These are phyloP conservation scores for Microcebus tavaratra DNA, from an alignment of 2,113 vertebrate genomes.

Conservation along the genomic window DNA sequence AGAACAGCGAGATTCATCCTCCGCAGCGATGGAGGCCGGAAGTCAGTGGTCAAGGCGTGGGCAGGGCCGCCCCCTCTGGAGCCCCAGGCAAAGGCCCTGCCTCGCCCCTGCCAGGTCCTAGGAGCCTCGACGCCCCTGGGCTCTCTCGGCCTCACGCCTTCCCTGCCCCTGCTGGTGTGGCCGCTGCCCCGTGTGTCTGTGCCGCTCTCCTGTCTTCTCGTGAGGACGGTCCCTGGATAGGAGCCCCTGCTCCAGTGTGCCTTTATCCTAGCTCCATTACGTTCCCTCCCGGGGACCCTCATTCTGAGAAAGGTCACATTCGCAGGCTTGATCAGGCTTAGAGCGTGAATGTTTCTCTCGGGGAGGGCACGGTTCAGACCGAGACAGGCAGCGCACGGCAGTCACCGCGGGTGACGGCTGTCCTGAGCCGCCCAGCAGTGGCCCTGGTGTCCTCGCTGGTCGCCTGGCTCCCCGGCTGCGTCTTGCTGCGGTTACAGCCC, in stretches of 20 bases:
- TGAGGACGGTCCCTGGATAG: neutral
- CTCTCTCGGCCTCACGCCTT: rapidly evolving
- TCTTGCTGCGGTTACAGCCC: neutral
- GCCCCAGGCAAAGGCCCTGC: rapidly evolving
- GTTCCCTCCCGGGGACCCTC: neutral
- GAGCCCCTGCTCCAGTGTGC: rapidly evolving
- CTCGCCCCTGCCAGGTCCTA: neutral
- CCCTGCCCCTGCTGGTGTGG: rapidly evolving
- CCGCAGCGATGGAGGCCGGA: neutral
- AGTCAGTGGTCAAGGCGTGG: rapidly evolving
- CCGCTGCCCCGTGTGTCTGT: rapidly evolving
- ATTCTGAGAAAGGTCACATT: neutral
- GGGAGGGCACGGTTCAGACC: neutral
- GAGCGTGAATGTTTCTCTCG: rapidly evolving
- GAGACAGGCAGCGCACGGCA: too few relatives aligned
- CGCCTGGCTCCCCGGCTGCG: neutral
- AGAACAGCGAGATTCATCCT: rapidly evolving
- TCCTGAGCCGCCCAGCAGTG: too few relatives aligned
- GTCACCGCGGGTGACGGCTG: too few relatives aligned
- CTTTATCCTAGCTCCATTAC: too few relatives aligned
- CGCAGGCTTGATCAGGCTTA: too few relatives aligned
- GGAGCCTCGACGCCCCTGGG: rapidly evolving
- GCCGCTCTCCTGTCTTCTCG: rapidly evolving
- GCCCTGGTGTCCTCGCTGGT: neutral
- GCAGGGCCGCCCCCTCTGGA: rapidly evolving